Evolutionary conservation across 1,140 invertebrate species (phyloP).

Genomic region (Drosophila ficusphila): DNA sequence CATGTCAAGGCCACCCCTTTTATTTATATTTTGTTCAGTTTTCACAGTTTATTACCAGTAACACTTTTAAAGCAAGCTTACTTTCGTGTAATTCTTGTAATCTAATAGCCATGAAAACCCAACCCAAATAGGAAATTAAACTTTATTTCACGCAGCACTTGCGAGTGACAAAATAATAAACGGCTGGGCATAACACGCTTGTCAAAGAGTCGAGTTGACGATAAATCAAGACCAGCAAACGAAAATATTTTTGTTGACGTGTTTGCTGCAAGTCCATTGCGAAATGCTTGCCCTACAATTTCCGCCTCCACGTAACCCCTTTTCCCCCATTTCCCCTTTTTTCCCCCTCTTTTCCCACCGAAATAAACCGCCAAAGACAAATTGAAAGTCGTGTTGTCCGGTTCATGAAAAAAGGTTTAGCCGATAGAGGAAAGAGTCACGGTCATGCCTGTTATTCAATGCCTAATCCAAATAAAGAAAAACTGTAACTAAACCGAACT

Average conservation of each 20-base stretch:
- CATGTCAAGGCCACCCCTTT: conserved; percentile 10
- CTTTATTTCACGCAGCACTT: conserved; percentile 57
- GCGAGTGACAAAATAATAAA: conserved; percentile 58
- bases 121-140: conserved; percentile 34
- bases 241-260: conserved; percentile 43
- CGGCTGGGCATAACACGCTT: conserved; percentile 61
- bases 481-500: conserved; percentile 37
- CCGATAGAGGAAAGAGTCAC: conserved; percentile 27
- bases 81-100: conserved; percentile 34
- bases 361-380: conserved; percentile 41
- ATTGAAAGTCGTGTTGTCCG: conserved; percentile 38
- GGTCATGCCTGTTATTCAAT: conserved; percentile 37
- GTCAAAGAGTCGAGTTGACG: conserved; percentile 57
- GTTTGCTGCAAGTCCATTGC: conserved; percentile 40
- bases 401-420: conserved; percentile 6
- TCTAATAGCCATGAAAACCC: conserved; percentile 36
- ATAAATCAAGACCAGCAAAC: conserved; percentile 70
- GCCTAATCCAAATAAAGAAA: conserved; percentile 5
- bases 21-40: background rate
- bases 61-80: conserved; percentile 12
- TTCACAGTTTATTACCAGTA: background rate
- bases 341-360: too few relatives aligned
- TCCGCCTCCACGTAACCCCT: conserved; percentile 14
- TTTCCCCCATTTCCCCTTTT: background rate
- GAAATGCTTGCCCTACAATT: conserved; percentile 49